Evolutionary conservation across 2,113 vertebrate genomes (phyloP).

Genomic region (Dryoscopus gambensis): DNA sequence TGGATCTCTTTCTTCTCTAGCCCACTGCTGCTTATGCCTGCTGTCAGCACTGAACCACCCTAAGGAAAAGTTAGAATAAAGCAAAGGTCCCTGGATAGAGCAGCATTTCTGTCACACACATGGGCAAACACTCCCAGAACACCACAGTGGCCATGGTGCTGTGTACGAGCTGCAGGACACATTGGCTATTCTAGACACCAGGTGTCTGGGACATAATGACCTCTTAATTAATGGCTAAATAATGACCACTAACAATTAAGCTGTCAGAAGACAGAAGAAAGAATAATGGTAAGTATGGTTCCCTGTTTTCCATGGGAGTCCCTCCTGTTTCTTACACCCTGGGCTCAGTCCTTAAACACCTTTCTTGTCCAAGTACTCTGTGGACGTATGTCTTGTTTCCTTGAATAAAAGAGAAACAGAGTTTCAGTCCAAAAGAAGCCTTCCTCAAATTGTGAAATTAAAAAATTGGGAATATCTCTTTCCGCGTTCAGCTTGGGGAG

Average conservation of each 20-base stretch:
- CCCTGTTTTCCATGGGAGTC: background rate
- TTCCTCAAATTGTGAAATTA: background rate
- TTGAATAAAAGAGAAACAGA: background rate
- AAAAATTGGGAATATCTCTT: background rate
- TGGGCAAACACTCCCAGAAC: background rate
- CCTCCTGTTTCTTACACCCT: background rate
- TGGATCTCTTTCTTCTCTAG: background rate
- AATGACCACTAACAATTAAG: background rate
- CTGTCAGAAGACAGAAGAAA: background rate
- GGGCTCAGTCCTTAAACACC: background rate
- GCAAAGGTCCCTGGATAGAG: background rate
- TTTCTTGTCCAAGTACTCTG: background rate
- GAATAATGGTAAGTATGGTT: background rate
- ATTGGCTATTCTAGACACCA: background rate
- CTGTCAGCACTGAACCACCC: background rate
- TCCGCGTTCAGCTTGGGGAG: background rate
- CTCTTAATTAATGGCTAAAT: constrained; percentile 38
- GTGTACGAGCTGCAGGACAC: background rate
- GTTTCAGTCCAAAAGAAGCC: background rate
- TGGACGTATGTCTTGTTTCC: background rate
- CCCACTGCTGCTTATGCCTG: background rate
- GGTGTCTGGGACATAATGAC: background rate
- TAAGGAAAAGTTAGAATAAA: background rate
- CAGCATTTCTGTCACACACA: background rate
- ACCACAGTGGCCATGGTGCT: background rate